Conservation (phyloP, 2,888 invertebrate genomes). For the Macaria liturata region DNA sequence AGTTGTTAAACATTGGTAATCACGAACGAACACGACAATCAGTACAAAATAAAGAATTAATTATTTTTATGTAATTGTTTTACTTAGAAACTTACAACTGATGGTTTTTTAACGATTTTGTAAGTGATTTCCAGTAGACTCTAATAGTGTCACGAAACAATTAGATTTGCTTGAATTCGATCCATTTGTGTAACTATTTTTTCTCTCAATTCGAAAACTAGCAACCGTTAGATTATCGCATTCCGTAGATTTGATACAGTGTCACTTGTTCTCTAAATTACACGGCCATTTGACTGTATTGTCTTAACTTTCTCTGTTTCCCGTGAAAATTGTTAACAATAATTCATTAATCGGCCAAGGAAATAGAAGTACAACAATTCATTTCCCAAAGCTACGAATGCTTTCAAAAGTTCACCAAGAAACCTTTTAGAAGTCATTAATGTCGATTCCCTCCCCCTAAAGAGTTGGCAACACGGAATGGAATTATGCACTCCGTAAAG, state of each 20-base stretch:
- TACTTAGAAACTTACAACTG: too few species aligned
- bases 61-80: too few species aligned
- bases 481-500: slow-evolving; percentile 79
- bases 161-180: slow-evolving; percentile 64
- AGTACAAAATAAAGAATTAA: too few species aligned
- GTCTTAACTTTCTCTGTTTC: slow-evolving; percentile 17
- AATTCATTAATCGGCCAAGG: slow-evolving; percentile 2
- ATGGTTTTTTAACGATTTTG: too few species aligned
- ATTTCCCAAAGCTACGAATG: slow-evolving; percentile 50
- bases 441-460: slow-evolving; percentile 72
- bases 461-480: slow-evolving; percentile 79
- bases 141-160: slow-evolving; percentile 59
- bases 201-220: slow-evolving; percentile 31
- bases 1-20: too few species aligned
- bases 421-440: slow-evolving; percentile 78
- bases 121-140: too few species aligned
- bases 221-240: slow-evolving; percentile 47
- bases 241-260: slow-evolving; percentile 21
- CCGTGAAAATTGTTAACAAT: slow-evolving; percentile 8
- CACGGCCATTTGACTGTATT: slow-evolving; percentile 12
- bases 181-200: slow-evolving; percentile 33
- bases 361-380: slow-evolving; percentile 16
- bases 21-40: too few species aligned
- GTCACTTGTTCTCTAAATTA: slow-evolving; percentile 15
- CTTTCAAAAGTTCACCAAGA: slow-evolving; percentile 62